Base-by-base conservation (phyloP, 2,888 invertebrate species). In the Furcula furcula region DNA sequence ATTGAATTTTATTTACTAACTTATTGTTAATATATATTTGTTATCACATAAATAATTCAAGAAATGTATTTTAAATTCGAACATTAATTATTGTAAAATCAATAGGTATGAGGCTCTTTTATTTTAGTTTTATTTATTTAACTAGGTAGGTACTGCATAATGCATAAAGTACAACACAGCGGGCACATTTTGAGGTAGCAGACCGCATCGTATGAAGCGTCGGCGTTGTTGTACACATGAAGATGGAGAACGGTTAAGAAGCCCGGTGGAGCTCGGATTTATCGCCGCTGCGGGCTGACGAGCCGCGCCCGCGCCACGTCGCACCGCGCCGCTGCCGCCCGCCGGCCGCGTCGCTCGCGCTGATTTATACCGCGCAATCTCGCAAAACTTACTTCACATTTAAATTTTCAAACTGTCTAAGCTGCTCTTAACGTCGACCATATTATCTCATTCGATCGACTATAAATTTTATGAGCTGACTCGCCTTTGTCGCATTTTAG, bases 381-480 rank as follows among this genome's bases (percentile, higher is more conserved):
- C 81, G 81, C 87, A 88, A 88, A 88, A 88, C 88, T 87, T 88
- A 87, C 88, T 88, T 88, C 88, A 87, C 88, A 88, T 88, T 88
- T 88, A 88, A 88, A 88, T 88, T 88, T 88, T 68, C 87, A 75
- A 88, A 88, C 88, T 88, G 88, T 88, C 88, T 88, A 88, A 88
- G 86, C 86, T 83, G 79, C 76, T 84, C 85, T 86, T 87, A 85
- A 87, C 82, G 83, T 82, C 83, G 77, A 83, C 87, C 83, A 88
- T 88, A 87, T 87, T 87, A 88, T 88, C 88, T 88, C 84, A 84
- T 86, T 85, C 88, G 81, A 88, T 88, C 88, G 87, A 78, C 88
- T 77, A 88, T 88, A 88, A 87, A 88, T 88, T 88, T 84, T 87
- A 87, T 87, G 82, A 88, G 81, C 81, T 76, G 84, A 81, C 82